Evolutionary conservation across 2,113 vertebrate genomes (phyloP).

Genomic region (Aramus guarauna): DNA sequence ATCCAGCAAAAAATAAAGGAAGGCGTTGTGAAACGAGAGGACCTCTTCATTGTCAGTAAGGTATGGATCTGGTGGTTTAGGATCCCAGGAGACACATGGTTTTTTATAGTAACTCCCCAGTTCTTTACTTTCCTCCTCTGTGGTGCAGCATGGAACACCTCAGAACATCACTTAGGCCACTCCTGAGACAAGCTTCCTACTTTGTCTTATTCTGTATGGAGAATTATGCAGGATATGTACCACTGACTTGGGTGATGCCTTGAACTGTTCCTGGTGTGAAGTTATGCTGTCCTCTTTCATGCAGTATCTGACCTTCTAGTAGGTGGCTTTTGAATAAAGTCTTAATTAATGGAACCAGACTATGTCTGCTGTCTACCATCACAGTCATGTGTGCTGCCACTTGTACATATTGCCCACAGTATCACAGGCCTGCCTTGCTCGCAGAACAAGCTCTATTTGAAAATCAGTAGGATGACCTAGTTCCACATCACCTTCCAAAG

Average conservation of each 20-base stretch:
- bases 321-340: background rate
- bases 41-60: conserved; percentile 92
- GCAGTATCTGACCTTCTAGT: background rate
- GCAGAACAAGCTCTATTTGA: background rate
- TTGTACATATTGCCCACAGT: accelerated
- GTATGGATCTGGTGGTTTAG: background rate
- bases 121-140: background rate
- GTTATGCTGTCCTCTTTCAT: background rate
- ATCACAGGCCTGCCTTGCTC: background rate
- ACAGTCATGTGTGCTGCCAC: background rate
- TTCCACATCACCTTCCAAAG: background rate
- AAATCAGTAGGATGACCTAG: background rate
- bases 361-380: background rate
- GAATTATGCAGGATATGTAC: background rate
- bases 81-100: accelerated
- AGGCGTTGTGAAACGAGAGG: conserved; percentile 81
- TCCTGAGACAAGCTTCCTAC: background rate
- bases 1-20: conserved; percentile 80
- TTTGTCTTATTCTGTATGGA: accelerated
- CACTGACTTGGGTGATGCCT: background rate
- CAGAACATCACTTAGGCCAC: background rate
- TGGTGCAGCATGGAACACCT: background rate
- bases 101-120: accelerated
- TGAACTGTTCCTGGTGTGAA: background rate
- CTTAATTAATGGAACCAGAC: background rate